phyloP scores from a whole-genome alignment of 2,113 vertebrate species.

The Callocephalon fimbriatum region DNA sequence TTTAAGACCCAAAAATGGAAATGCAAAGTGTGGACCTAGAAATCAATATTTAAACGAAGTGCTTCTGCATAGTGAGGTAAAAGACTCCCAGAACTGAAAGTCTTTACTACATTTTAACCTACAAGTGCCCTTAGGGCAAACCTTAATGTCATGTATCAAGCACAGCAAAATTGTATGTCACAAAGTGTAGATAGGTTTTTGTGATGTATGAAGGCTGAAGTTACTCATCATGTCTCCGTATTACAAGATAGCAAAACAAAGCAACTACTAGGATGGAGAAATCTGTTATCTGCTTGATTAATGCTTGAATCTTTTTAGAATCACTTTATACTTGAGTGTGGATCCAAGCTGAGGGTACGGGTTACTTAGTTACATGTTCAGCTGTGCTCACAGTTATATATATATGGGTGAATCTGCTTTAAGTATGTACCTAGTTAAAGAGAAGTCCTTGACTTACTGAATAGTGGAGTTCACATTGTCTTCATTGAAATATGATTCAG shows the following conservation, averaged over 20 bases:
- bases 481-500: background rate
- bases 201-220: background rate
- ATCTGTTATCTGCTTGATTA: background rate
- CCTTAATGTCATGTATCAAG: background rate
- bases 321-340: background rate
- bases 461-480: background rate
- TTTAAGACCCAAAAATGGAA: background rate
- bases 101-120: background rate
- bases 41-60: background rate
- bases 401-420: background rate
- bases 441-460: background rate
- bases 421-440: background rate
- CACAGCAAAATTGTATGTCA: background rate
- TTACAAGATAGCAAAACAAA: background rate
- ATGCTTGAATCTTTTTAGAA: background rate
- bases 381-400: background rate
- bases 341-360: background rate
- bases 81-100: background rate
- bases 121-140: background rate
- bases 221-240: background rate
- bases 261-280: background rate
- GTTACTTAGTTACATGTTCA: background rate
- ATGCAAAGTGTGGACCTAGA: background rate
- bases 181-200: background rate
- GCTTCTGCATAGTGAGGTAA: background rate